Evolutionary conservation across 2,797 vertebrate species (phyloP).

Genomic region (Megalops cyprinoides): DNA sequence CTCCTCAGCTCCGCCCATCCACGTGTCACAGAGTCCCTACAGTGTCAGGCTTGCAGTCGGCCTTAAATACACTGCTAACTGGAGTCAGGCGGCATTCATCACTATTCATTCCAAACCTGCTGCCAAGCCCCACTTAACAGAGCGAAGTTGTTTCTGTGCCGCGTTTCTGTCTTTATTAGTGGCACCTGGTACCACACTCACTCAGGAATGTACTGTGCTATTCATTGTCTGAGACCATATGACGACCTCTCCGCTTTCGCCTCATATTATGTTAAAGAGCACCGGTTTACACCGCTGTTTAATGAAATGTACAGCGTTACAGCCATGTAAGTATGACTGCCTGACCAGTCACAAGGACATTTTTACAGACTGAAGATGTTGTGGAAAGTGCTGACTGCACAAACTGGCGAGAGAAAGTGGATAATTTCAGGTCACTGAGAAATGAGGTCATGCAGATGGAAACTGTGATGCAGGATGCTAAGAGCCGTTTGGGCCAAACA

Average conservation of each 20-base stretch:
- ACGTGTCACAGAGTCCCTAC: conserved; percentile 45
- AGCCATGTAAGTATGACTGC: not conserved
- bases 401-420: not conserved
- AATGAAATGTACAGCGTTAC: not conserved
- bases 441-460: conserved; percentile 26
- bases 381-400: not conserved
- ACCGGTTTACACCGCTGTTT: not conserved
- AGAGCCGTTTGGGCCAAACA: not conserved
- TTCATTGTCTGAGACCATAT: not conserved
- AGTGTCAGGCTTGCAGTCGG: conserved; percentile 34
- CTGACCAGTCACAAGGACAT: not conserved
- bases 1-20: no score
- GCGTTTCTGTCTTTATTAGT: no score
- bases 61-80: conserved; percentile 35
- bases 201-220: not conserved
- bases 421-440: not conserved
- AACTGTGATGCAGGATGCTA: conserved; percentile 14
- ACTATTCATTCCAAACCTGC: conserved; percentile 35
- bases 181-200: no score
- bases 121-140: not conserved
- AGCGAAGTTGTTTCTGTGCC: not conserved
- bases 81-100: conserved; percentile 63
- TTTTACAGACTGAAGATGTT: not conserved
- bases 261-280: not conserved
- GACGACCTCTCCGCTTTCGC: not conserved